phyloP scores from a whole-genome alignment of 2,888 invertebrate species.

The Bombyx huttoni region DNA sequence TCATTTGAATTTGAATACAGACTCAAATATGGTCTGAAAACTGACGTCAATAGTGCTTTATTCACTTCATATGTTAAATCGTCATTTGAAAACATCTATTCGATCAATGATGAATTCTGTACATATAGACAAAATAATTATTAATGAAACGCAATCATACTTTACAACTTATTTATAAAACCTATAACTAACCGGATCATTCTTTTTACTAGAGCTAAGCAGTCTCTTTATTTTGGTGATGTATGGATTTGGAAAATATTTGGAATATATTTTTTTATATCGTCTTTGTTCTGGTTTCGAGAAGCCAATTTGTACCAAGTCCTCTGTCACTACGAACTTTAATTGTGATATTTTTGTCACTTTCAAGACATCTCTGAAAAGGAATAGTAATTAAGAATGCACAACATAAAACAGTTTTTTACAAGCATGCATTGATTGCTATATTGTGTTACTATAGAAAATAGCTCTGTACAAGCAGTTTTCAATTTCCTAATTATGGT shows the following conservation, averaged over 20 bases:
- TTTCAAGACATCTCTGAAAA: slow-evolving; percentile 87
- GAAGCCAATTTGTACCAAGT: slow-evolving; percentile 91
- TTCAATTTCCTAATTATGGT: no score
- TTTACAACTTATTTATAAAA: not conserved
- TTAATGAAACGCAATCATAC: not conserved
- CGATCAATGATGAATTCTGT: no score
- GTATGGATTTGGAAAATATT: slow-evolving; percentile 94
- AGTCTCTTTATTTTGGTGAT: slow-evolving; percentile 92
- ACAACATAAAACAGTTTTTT: not conserved
- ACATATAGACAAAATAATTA: no score
- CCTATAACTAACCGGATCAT: slow-evolving; percentile 50
- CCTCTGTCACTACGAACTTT: slow-evolving; percentile 95
- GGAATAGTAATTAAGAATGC: not conserved
- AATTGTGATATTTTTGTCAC: slow-evolving; percentile 89
- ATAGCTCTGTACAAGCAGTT: no score
- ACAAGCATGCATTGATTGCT: no score
- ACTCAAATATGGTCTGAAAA: not conserved
- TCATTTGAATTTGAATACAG: slow-evolving; percentile 3
- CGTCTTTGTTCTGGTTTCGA: slow-evolving; percentile 95
- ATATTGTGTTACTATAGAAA: no score
- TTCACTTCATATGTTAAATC: not conserved
- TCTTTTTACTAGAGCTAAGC: slow-evolving; percentile 74
- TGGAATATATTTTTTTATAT: slow-evolving; percentile 93
- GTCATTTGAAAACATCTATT: no score
- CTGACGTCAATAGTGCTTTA: not conserved